Evolutionary conservation across 2,113 vertebrate genomes (phyloP).

Genomic region (Lepisosteus osseus): DNA sequence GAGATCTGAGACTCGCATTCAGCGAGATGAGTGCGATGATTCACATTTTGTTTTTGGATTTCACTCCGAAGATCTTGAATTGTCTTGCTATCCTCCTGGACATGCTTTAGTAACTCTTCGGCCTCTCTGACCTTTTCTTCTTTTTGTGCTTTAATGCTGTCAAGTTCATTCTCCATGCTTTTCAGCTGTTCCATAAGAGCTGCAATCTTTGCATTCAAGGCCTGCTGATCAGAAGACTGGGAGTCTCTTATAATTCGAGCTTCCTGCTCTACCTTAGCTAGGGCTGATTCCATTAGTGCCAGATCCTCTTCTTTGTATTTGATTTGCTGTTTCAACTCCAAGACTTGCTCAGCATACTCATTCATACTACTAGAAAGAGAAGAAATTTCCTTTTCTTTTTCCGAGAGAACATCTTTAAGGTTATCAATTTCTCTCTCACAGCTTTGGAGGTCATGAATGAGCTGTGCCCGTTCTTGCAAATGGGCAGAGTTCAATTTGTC

Average conservation of each 20-base stretch:
- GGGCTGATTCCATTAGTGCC: slow-evolving; percentile 57
- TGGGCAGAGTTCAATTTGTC: slow-evolving; percentile 79
- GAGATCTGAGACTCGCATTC: slow-evolving; percentile 69
- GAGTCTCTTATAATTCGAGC: slow-evolving; percentile 62
- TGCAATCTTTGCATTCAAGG: slow-evolving; percentile 61
- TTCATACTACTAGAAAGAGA: slow-evolving; percentile 58
- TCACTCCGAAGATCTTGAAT: slow-evolving; percentile 68
- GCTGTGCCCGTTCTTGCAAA: slow-evolving; percentile 79
- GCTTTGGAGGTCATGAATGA: slow-evolving; percentile 83
- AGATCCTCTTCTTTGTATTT: slow-evolving; percentile 74
- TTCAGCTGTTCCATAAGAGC: slow-evolving; percentile 63
- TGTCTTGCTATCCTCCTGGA: slow-evolving; percentile 54
- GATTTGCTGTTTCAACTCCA: slow-evolving; percentile 65
- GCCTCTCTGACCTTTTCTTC: slow-evolving; percentile 64
- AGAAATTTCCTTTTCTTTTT: slow-evolving; percentile 77
- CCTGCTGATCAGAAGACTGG: slow-evolving; percentile 68
- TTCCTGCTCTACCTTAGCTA: slow-evolving; percentile 69
- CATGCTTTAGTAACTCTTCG: slow-evolving; percentile 62
- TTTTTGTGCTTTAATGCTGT: slow-evolving; percentile 48
- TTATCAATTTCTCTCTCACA: slow-evolving; percentile 82
- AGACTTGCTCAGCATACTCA: slow-evolving; percentile 75
- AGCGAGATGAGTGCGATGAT: slow-evolving; percentile 52
- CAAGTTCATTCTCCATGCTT: slow-evolving; percentile 56
- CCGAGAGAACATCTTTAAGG: slow-evolving; percentile 71
- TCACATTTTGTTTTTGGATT: slow-evolving; percentile 55